Percentiles rank a stretch among this genome's conserved stretches.
These are phyloP conservation scores for Lathronympha strigana DNA, from an alignment of 2,888 invertebrate species.

Conservation along the genomic window DNA sequence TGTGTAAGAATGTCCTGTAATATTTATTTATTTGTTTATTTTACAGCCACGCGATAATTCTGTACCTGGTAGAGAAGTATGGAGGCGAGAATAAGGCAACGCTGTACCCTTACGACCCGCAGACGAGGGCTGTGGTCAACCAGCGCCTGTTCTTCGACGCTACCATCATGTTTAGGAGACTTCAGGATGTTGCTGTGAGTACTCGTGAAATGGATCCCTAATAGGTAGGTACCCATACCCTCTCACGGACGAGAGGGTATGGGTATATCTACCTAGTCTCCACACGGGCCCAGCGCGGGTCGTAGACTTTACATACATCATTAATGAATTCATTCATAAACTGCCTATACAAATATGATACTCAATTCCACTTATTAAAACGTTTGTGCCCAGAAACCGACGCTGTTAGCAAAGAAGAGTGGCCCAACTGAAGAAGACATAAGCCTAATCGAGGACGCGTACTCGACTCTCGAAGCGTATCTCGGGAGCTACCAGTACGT, in stretches of 20 bases:
- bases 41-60: constrained; percentile 62
- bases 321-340: too few species aligned
- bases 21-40: not conserved
- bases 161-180: constrained; percentile 56
- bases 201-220: too few species aligned
- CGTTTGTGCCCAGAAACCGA: constrained; percentile 48
- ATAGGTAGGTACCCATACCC: too few species aligned
- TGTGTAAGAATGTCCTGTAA: too few species aligned
- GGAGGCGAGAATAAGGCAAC: constrained; percentile 51
- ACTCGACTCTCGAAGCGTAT: constrained; percentile 52
- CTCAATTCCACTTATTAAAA: too few species aligned
- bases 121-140: constrained; percentile 55
- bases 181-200: constrained; percentile 59
- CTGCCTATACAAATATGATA: too few species aligned
- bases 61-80: constrained; percentile 58
- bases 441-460: constrained; percentile 52
- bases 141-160: constrained; percentile 61
- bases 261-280: too few species aligned
- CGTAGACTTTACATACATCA: too few species aligned
- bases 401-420: constrained; percentile 42
- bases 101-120: constrained; percentile 58
- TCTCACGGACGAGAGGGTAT: too few species aligned
- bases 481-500: constrained; percentile 49
- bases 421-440: constrained; percentile 46
- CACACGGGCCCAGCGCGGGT: too few species aligned